These are phyloP conservation scores for Ochlodes sylvanus DNA, from an alignment of 2,888 invertebrate species.

Conservation along the genomic window DNA sequence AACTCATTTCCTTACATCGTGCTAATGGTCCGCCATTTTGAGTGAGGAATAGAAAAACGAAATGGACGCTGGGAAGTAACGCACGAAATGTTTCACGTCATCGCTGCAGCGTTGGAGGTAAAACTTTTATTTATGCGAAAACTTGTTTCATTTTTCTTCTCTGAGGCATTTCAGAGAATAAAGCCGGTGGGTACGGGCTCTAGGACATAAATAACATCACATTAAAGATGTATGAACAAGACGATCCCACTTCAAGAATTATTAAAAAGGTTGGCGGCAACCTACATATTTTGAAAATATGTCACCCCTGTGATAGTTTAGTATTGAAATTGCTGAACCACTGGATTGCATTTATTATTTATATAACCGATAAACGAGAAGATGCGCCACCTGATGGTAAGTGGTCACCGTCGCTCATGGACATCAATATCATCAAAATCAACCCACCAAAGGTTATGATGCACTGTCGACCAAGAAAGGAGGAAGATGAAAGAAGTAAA, in stretches of 20 bases:
- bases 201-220: constrained; percentile 63
- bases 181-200: constrained; percentile 53
- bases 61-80: constrained; percentile 56
- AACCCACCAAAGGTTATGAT: too few relatives aligned
- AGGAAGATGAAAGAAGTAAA: too few relatives aligned
- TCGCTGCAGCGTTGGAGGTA: constrained; percentile 58
- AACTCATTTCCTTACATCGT: constrained; percentile 37
- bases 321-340: constrained; percentile 27
- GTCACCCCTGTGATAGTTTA: constrained; percentile 23
- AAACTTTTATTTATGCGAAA: constrained; percentile 79
- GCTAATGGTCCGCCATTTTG: constrained; percentile 41
- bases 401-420: too few relatives aligned
- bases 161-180: constrained; percentile 58
- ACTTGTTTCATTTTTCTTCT: constrained; percentile 79
- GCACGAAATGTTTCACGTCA: constrained; percentile 66
- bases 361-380: too few relatives aligned
- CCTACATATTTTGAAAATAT: constrained; percentile 28
- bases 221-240: constrained; percentile 69
- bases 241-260: constrained; percentile 60
- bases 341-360: neutral
- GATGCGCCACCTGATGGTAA: too few relatives aligned
- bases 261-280: constrained; percentile 50
- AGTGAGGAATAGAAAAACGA: constrained; percentile 48
- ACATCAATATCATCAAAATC: too few relatives aligned
- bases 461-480: too few relatives aligned